Percentiles rank a stretch among this genome's conserved stretches.
These are phyloP conservation scores for Morbakka virulenta DNA, from an alignment of 30 jellyfish, hydroid and myxozoan genomes.

Conservation along the genomic window DNA sequence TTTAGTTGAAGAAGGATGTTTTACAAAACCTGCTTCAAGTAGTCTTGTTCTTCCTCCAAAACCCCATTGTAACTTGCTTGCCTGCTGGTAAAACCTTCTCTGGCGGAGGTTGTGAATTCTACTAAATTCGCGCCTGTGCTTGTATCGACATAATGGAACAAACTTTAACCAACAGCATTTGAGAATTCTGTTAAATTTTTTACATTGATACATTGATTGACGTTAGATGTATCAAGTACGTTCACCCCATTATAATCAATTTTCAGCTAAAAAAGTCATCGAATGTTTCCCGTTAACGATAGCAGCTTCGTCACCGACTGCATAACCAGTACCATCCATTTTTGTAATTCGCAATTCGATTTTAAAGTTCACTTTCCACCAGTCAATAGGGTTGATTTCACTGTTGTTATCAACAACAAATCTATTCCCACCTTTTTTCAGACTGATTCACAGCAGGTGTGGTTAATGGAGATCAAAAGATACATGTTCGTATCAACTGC, in stretches of 20 bases:
- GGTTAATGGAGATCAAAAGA: background rate
- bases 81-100: background rate
- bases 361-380: too few species aligned
- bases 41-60: conserved; percentile 15
- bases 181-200: too few species aligned
- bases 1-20: background rate
- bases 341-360: conserved; percentile 11
- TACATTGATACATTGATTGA: too few species aligned
- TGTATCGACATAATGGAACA: too few species aligned
- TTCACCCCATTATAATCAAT: too few species aligned
- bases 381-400: background rate
- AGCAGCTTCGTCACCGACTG: background rate
- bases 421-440: background rate
- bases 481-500: background rate
- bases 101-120: background rate
- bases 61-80: conserved; percentile 1
- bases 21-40: background rate
- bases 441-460: background rate
- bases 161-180: conserved; percentile 2
- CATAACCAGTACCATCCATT: too few species aligned
- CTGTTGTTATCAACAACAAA: background rate
- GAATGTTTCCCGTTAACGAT: background rate
- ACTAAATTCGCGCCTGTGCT: background rate
- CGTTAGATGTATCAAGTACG: too few species aligned
- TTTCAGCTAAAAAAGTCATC: background rate